phyloP scores from a whole-genome alignment of 2,888 invertebrate species.

The Drosophila borealis region DNA sequence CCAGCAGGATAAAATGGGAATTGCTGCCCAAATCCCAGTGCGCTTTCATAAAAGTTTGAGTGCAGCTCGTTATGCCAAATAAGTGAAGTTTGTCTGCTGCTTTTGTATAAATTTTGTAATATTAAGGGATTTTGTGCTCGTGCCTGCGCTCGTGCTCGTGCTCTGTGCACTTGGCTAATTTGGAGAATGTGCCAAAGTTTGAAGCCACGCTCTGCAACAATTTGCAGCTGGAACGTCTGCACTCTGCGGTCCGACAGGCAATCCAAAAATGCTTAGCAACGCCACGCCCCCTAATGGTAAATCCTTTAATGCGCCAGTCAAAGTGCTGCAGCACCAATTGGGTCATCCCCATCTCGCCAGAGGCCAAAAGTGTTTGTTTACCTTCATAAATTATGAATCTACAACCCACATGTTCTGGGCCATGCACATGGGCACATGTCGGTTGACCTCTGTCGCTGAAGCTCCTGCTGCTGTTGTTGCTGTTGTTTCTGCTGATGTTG shows the following conservation, averaged over 20 bases:
- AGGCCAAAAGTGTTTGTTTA: conserved; percentile 74
- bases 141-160: conserved; percentile 5
- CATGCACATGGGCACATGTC: conserved; percentile 41
- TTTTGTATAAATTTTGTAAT: conserved; percentile 53
- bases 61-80: conserved; percentile 70
- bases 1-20: background rate
- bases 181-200: conserved; percentile 54
- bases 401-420: conserved; percentile 48
- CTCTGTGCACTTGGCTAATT: conserved; percentile 58
- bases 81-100: conserved; percentile 54
- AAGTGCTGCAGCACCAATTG: conserved; percentile 27
- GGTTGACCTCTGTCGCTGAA: conserved; percentile 58
- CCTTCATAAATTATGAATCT: conserved; percentile 80
- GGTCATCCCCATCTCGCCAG: conserved; percentile 10
- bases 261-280: conserved; percentile 33
- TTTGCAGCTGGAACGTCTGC: conserved; percentile 32
- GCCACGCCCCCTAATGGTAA: conserved; percentile 29
- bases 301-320: conserved; percentile 53
- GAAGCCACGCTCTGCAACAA: conserved; percentile 45
- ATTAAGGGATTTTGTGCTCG: conserved; percentile 28
- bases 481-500: conserved; percentile 22
- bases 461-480: background rate
- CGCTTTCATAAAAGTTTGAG: conserved; percentile 64
- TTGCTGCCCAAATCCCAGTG: conserved; percentile 24
- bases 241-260: conserved; percentile 20